phyloP scores from a whole-genome alignment of 2,888 invertebrate species.

The Nomada goodeniana region DNA sequence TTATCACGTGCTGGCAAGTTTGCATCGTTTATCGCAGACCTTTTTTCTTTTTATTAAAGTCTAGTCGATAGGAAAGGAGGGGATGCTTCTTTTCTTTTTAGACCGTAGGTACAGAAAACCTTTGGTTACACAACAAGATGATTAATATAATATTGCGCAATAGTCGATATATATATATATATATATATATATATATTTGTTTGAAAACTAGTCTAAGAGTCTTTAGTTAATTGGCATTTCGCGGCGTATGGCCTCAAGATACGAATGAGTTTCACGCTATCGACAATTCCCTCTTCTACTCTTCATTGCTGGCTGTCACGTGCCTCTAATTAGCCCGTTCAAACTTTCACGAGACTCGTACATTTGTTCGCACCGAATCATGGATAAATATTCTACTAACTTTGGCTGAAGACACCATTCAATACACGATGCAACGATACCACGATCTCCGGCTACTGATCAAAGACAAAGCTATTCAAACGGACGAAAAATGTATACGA shows the following conservation, averaged over 20 bases:
- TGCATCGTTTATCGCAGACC: constrained; percentile 60
- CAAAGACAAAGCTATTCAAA: constrained; percentile 1
- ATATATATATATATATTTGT: constrained; percentile 53
- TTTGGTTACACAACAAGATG: constrained; percentile 76
- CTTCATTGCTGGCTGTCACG: constrained; percentile 9
- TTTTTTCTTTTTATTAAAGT: constrained; percentile 42
- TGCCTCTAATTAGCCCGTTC: constrained; percentile 23
- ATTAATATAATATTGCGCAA: constrained; percentile 72
- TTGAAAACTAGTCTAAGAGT: constrained; percentile 78
- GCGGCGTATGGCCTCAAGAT: constrained; percentile 77
- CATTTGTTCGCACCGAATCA: constrained; percentile 25
- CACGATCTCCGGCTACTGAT: constrained; percentile 9
- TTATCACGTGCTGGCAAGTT: constrained; percentile 71
- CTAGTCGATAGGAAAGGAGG: constrained; percentile 57
- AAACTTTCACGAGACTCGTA: constrained; percentile 1
- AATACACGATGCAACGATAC: constrained; percentile 25
- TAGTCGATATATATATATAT: constrained; percentile 65
- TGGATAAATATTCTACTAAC: constrained; percentile 48
- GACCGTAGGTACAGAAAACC: constrained; percentile 75
- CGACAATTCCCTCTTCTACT: constrained; percentile 13
- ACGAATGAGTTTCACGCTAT: constrained; percentile 54
- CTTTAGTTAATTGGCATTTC: constrained; percentile 83
- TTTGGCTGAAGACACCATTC: constrained; percentile 50
- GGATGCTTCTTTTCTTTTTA: constrained; percentile 56
- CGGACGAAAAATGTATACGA: background rate